Evolutionary conservation across 2,113 vertebrate species (phyloP).

Genomic region (Oplegnathus fasciatus): DNA sequence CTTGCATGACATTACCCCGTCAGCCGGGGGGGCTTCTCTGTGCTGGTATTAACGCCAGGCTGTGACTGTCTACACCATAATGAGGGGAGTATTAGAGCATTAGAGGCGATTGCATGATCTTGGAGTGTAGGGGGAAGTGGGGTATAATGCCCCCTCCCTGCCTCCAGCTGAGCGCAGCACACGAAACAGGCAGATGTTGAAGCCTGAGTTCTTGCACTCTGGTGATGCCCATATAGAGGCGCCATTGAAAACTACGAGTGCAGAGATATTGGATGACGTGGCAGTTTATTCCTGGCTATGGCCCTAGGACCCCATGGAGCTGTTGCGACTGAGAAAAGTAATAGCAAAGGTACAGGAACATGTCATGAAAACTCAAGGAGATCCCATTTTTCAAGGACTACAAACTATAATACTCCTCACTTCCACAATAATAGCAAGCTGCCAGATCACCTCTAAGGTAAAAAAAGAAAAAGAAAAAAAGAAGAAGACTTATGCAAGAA

Average conservation of each 20-base stretch:
- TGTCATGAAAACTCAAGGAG: constrained; percentile 33
- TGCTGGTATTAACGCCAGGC: constrained; percentile 42
- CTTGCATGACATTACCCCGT: constrained; percentile 35
- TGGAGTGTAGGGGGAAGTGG: background rate
- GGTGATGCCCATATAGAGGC: constrained; percentile 16
- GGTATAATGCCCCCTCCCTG: constrained; percentile 17
- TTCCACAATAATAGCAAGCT: background rate
- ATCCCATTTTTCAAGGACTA: constrained; percentile 28
- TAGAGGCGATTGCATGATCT: constrained; percentile 26
- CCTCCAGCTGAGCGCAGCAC: constrained; percentile 34
- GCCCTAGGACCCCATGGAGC: constrained; percentile 10
- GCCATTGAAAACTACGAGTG: constrained; percentile 22
- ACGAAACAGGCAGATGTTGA: constrained; percentile 27
- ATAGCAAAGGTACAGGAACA: constrained; percentile 15
- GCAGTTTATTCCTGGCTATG: constrained; percentile 21
- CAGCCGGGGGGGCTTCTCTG: constrained; percentile 16
- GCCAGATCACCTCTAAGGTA: background rate
- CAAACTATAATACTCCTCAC: constrained; percentile 1
- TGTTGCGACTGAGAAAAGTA: background rate
- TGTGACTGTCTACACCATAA: constrained; percentile 39
- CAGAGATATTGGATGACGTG: constrained; percentile 30
- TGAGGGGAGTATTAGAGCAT: constrained; percentile 39
- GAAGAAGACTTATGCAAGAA: background rate
- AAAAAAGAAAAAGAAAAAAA: constrained; percentile 8
- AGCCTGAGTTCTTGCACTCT: constrained; percentile 22